Conservation (phyloP, 2,888 invertebrate species). For the Amphipyra berbera region DNA sequence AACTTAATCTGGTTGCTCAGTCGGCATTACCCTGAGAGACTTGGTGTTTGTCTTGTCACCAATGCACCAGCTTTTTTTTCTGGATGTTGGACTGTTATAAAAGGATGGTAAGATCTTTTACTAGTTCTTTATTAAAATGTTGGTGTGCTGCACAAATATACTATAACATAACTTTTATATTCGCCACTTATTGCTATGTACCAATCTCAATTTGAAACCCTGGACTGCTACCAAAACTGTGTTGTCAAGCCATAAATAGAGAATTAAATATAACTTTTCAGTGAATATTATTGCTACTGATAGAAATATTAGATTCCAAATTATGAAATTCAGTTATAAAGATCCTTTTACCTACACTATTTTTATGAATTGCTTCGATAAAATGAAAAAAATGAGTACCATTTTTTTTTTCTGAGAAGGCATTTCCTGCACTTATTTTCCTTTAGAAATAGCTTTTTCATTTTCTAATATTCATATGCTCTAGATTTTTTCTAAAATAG, state of each 20-base stretch:
- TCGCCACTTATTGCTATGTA: constrained; percentile 2
- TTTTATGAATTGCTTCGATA: too few species aligned
- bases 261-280: too few species aligned
- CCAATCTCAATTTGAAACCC: background rate
- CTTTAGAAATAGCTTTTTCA: too few species aligned
- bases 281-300: too few species aligned
- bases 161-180: background rate
- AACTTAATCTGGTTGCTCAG: constrained; percentile 94
- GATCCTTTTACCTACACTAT: too few species aligned
- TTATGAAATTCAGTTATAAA: too few species aligned
- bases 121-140: background rate
- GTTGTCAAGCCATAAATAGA: too few species aligned
- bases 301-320: too few species aligned
- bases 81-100: constrained; percentile 94
- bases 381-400: too few species aligned
- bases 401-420: too few species aligned
- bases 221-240: background rate
- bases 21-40: constrained; percentile 94
- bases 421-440: too few species aligned
- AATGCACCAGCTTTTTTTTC: constrained; percentile 94
- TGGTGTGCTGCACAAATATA: background rate
- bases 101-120: constrained; percentile 90
- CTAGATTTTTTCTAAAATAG: background rate
- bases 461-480: too few species aligned
- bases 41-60: constrained; percentile 93